phyloP scores from a whole-genome alignment of 2,113 vertebrate genomes.

The Apteryx mantelli region DNA sequence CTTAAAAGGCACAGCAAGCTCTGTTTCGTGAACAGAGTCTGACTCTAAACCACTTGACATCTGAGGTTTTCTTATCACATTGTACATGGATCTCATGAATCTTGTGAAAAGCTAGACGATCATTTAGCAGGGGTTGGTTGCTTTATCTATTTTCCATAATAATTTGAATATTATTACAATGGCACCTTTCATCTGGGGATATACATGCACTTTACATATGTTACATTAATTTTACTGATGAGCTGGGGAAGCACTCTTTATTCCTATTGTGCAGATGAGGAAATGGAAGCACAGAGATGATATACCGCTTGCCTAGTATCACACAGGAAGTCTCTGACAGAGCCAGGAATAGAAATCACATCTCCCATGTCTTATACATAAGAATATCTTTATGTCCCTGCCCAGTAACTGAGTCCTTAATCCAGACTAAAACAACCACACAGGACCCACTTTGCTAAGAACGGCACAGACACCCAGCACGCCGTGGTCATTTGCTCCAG shows the following conservation, averaged over 20 bases:
- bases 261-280: slow-evolving; percentile 65
- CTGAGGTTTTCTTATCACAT: slow-evolving; percentile 68
- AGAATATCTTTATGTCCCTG: slow-evolving; percentile 46
- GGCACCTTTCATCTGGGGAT: slow-evolving; percentile 72
- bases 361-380: slow-evolving; percentile 67
- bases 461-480: neutral
- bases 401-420: slow-evolving; percentile 65
- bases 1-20: slow-evolving; percentile 61
- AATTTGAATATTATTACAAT: slow-evolving; percentile 74
- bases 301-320: slow-evolving; percentile 50
- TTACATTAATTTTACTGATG: slow-evolving; percentile 70
- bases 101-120: slow-evolving; percentile 65
- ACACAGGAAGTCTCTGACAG: slow-evolving; percentile 65
- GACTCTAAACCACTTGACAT: slow-evolving; percentile 69
- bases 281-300: slow-evolving; percentile 64
- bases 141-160: slow-evolving; percentile 72
- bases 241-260: slow-evolving; percentile 70
- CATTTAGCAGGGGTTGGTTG: slow-evolving; percentile 60
- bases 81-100: slow-evolving; percentile 65
- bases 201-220: slow-evolving; percentile 73
- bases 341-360: slow-evolving; percentile 67
- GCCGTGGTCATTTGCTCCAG: neutral
- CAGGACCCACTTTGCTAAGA: slow-evolving; percentile 28
- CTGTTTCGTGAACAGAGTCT: slow-evolving; percentile 41
- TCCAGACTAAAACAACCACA: slow-evolving; percentile 64